These are phyloP conservation scores for Thermophis baileyi DNA, from an alignment of 2,113 vertebrate species.

Conservation along the genomic window DNA sequence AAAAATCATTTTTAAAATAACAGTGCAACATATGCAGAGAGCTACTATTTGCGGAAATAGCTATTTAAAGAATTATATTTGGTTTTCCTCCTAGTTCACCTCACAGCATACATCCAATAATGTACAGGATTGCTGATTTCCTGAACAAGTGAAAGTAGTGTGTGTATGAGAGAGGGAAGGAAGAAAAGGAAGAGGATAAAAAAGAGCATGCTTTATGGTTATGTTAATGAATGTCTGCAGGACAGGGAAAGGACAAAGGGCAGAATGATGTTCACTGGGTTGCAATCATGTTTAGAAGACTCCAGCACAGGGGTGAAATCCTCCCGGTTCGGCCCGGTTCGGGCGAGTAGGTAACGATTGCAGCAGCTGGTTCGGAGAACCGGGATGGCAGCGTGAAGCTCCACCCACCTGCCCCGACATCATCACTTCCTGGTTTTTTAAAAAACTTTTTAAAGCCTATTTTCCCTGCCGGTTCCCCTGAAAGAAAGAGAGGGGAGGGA, in stretches of 20 bases:
- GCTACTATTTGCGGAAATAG: background rate
- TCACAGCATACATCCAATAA: background rate
- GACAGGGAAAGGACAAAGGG: background rate
- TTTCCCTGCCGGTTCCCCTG: too few relatives aligned
- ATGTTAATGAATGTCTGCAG: background rate
- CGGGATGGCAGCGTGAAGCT: too few relatives aligned
- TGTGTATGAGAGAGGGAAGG: background rate
- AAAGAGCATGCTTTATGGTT: background rate
- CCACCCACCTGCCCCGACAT: too few relatives aligned
- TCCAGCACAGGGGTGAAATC: too few relatives aligned
- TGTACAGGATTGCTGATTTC: background rate
- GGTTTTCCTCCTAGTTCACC: background rate
- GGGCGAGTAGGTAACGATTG: too few relatives aligned
- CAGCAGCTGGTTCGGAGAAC: too few relatives aligned
- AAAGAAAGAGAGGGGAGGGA: too few relatives aligned
- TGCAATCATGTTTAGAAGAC: background rate
- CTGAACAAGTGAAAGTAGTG: background rate
- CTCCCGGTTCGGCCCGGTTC: too few relatives aligned
- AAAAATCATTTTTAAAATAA: background rate
- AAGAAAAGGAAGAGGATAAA: background rate
- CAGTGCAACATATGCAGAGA: background rate
- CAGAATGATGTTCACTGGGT: background rate
- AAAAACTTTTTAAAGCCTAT: too few relatives aligned
- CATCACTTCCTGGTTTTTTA: too few relatives aligned
- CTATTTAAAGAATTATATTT: background rate